Base-by-base conservation (phyloP, 2,113 vertebrate species). In the Dolichallabes microphthalmus region DNA sequence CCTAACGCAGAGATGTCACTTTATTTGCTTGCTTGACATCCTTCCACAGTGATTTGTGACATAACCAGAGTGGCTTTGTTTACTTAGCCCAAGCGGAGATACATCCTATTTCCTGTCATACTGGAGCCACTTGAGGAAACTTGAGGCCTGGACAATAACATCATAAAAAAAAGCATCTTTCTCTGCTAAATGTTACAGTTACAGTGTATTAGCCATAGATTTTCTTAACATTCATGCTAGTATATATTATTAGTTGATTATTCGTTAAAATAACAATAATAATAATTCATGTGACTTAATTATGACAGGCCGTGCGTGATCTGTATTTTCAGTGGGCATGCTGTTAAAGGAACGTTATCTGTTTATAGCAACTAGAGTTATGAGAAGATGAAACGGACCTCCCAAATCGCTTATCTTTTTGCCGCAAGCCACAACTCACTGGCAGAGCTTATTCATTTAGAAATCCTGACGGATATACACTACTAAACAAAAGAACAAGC, bases 51-150 rank as follows among this genome's bases (percentile, higher is more conserved):
- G 68, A 73, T 60, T 74, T 64, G 58, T 53, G 39, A 35, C 60
- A 55, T 53, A 78, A 66, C 27, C 60, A 64, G 60, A 77, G 35
- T 35, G 50, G 25, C n/a, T 58, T 76, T 64, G 71, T 84, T 84
- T 64, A 64, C 35, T 63, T 53, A 17, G 71, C 22, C 7, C 58
- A 55, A 64, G 83, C 35, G 32, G 71, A 53, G 45, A 77, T 15
- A 84, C 45, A 39, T 35, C 73, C 73, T 66, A 30, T 77, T 77
- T 66, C 74, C 83, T 64, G 45, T 55, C 5, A 32, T 7, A 10
- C 69, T 53, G 3, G 4, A 76, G 4, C 82, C 10, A 30, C 66
- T 52, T 53, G 50, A 66, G 45, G 50, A 77, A 55, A 53, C 73
- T 8, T 2, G 25, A 75, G 73, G 73, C 73, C 73, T 75, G 73